Conservation (phyloP, 2,888 invertebrate genomes). For the Serripes groenlandicus region DNA sequence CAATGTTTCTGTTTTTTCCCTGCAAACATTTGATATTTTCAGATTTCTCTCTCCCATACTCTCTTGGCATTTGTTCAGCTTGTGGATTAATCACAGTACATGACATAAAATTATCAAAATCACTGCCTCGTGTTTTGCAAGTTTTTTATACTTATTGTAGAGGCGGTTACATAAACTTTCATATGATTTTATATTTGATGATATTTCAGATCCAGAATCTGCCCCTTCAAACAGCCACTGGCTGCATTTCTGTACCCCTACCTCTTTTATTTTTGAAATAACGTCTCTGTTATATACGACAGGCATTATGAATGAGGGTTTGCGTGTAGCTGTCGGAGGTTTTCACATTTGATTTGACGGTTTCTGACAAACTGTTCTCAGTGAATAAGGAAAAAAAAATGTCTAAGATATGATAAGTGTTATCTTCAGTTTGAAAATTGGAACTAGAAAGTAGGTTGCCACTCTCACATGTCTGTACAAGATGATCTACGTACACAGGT, state of each 20-base stretch:
- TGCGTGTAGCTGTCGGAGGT: neutral
- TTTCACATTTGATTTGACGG: neutral
- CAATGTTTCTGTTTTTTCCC: slow-evolving; percentile 2
- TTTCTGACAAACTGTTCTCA: neutral
- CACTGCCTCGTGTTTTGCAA: neutral
- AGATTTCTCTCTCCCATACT: neutral
- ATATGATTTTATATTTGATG: slow-evolving; percentile 1
- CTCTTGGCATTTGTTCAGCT: neutral
- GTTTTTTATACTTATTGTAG: neutral
- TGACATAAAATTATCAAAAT: neutral
- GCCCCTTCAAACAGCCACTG: neutral
- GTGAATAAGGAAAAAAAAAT: no score
- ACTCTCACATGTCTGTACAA: neutral
- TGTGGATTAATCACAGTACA: neutral
- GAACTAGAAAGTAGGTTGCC: neutral
- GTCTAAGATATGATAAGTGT: neutral
- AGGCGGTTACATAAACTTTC: neutral
- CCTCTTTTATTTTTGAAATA: neutral
- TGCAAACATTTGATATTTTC: slow-evolving; percentile 9
- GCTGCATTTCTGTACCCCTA: neutral
- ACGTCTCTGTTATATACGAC: neutral
- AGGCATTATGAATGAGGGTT: neutral
- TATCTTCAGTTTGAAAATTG: neutral
- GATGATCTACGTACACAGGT: slow-evolving; percentile 9
- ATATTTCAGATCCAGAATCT: neutral